These are phyloP conservation scores for Asobara japonica DNA, from an alignment of 1,140 invertebrate species.

Conservation along the genomic window DNA sequence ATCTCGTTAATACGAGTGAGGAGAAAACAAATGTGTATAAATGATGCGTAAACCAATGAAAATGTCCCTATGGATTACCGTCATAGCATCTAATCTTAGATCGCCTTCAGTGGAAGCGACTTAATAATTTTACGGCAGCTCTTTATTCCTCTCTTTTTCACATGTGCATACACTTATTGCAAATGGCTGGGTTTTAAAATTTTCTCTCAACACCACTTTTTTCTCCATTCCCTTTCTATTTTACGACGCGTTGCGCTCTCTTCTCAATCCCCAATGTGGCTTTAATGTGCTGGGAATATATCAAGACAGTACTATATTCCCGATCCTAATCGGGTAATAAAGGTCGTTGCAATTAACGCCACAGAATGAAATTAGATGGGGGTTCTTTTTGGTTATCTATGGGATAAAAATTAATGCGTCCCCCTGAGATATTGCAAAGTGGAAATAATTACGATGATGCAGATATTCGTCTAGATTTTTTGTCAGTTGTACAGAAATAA, in stretches of 20 bases:
- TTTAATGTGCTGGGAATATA: slow-evolving; percentile 9
- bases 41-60: not conserved
- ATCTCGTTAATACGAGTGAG: not conserved
- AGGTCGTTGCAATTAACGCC: slow-evolving; percentile 59
- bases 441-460: too few species aligned
- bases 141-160: slow-evolving; percentile 36
- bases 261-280: slow-evolving; percentile 16
- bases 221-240: slow-evolving; percentile 36
- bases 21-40: not conserved
- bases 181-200: not conserved
- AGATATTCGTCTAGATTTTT: too few species aligned
- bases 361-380: slow-evolving; percentile 46
- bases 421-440: too few species aligned
- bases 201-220: not conserved
- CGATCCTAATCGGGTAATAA: slow-evolving; percentile 61
- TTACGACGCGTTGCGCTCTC: slow-evolving; percentile 49
- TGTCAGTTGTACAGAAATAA: not conserved
- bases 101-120: slow-evolving; percentile 37
- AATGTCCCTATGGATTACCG: slow-evolving; percentile 44
- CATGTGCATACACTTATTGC: slow-evolving; percentile 7
- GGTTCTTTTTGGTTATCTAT: not conserved
- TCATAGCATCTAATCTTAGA: slow-evolving; percentile 40
- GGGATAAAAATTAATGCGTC: not conserved
- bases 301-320: slow-evolving; percentile 36
- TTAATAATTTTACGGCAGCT: slow-evolving; percentile 58